Conservation (phyloP, 2,797 vertebrate genomes). For the Cyclopterus lumpus region DNA sequence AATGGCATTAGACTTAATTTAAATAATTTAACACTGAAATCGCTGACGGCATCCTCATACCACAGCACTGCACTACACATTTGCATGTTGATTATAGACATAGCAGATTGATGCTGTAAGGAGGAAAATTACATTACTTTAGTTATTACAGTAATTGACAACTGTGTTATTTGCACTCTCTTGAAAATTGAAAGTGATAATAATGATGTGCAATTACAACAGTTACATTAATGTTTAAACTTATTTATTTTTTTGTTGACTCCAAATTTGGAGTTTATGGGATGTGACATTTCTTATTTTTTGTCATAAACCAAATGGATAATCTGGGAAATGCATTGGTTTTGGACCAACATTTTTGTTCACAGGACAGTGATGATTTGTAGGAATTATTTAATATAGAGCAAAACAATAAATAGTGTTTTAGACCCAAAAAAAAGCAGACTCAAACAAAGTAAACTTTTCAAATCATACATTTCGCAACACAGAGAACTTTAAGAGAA, state of each 20-base stretch:
- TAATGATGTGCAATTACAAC: background rate
- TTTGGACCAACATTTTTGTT: background rate
- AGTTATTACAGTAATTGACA: background rate
- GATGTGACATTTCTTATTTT: background rate
- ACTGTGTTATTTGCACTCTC: background rate
- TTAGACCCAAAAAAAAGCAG: background rate
- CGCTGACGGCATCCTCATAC: conserved; percentile 3
- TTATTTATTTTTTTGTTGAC: background rate
- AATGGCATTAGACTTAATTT: conserved; percentile 8
- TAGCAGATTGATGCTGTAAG: conserved; percentile 20
- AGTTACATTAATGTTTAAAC: background rate
- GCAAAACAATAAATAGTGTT: background rate
- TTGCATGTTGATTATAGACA: background rate
- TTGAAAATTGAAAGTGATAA: background rate
- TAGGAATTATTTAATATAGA: background rate
- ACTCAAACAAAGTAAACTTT: background rate
- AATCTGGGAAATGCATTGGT: background rate
- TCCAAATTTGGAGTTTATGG: background rate
- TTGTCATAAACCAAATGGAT: background rate
- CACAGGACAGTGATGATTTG: background rate
- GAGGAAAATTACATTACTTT: background rate
- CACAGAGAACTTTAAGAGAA: background rate
- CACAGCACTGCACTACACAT: background rate
- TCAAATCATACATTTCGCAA: background rate
- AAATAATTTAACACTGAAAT: conserved; percentile 20